Percentiles rank a stretch among this genome's conserved stretches.
Evolutionary conservation across 2,113 vertebrate genomes (phyloP).

Genomic region (Pheucticus melanocephalus): DNA sequence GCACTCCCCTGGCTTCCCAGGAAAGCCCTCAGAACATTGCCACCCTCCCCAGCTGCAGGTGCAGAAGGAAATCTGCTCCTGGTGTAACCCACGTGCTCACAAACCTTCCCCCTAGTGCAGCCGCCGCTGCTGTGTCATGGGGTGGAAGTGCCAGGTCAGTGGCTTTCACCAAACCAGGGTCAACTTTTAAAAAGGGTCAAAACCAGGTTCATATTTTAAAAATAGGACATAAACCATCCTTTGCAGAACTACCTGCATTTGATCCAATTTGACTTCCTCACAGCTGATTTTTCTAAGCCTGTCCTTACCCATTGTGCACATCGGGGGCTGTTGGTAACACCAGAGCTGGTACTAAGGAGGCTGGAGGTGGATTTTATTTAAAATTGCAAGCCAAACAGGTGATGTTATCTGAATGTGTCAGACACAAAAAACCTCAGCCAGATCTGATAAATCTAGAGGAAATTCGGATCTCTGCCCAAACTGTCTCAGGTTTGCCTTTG

Average conservation of each 20-base stretch:
- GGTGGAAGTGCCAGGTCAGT: not conserved
- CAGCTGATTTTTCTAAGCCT: not conserved
- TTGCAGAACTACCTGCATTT: not conserved
- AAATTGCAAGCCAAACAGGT: not conserved
- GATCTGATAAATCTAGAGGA: not conserved
- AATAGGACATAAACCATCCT: accelerated
- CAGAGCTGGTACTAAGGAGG: not conserved
- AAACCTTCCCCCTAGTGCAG: not conserved
- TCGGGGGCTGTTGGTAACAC: not conserved
- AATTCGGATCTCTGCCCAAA: not conserved
- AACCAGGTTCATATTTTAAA: not conserved
- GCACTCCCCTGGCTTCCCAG: not conserved
- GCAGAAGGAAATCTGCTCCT: not conserved
- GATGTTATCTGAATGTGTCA: not conserved
- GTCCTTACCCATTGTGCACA: accelerated
- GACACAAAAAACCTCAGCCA: not conserved
- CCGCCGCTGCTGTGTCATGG: accelerated
- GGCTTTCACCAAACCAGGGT: not conserved
- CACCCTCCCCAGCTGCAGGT: not conserved
- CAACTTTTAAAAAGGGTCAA: not conserved
- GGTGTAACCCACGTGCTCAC: accelerated
- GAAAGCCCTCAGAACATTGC: not conserved
- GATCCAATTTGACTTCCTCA: not conserved
- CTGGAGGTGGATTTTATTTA: not conserved
- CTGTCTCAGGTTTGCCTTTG: not conserved